A percentile compares a stretch with the other conserved stretches of the same genome.
These are phyloP conservation scores for Pachyramphus minor DNA, from an alignment of 2,113 vertebrate genomes.

Conservation along the genomic window DNA sequence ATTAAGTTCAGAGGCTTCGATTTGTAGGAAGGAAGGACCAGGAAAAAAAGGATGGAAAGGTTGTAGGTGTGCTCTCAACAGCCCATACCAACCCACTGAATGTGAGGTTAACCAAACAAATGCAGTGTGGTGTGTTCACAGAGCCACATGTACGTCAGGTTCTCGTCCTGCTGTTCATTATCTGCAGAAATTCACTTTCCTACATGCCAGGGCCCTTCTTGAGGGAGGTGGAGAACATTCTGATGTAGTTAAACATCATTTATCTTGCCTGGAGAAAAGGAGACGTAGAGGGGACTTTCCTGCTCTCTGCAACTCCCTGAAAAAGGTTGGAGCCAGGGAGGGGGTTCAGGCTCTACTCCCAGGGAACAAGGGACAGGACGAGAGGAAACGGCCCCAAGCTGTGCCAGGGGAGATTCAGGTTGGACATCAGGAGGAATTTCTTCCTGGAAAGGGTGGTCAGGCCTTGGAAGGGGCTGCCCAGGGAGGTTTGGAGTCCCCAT, in stretches of 20 bases:
- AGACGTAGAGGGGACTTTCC: neutral
- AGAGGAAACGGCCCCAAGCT: neutral
- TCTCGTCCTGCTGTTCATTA: neutral
- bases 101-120: neutral
- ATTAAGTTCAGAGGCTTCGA: neutral
- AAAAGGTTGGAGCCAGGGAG: neutral
- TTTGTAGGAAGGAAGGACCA: neutral
- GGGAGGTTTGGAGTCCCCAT: neutral
- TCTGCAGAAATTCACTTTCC: neutral
- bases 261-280: neutral
- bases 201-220: neutral
- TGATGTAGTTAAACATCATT: neutral
- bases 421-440: neutral
- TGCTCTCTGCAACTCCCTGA: neutral
- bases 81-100: neutral
- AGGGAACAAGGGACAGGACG: neutral
- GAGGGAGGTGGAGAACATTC: neutral
- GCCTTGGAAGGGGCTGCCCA: neutral
- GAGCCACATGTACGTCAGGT: neutral
- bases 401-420: neutral
- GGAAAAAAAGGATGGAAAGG: neutral
- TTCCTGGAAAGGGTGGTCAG: neutral
- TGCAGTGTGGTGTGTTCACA: rapidly evolving
- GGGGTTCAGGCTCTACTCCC: neutral
- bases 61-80: neutral